These are phyloP conservation scores for Phytoseiulus persimilis DNA, from an alignment of 2,888 invertebrate genomes.

Conservation along the genomic window DNA sequence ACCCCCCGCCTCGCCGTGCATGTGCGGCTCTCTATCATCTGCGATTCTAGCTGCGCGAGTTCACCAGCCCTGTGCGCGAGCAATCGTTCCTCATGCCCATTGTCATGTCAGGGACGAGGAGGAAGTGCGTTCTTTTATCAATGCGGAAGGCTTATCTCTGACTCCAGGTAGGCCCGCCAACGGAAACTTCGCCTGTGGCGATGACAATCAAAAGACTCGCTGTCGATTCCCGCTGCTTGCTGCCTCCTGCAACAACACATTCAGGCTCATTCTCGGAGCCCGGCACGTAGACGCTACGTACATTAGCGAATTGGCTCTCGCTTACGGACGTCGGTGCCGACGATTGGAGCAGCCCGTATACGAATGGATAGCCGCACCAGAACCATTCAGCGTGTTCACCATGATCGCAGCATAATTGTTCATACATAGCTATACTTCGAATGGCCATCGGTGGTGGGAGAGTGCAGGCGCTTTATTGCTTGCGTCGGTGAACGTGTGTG, in stretches of 20 bases:
- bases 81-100: neutral
- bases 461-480: neutral
- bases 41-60: neutral
- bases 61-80: neutral
- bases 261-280: neutral
- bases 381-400: neutral
- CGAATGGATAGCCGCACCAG: neutral
- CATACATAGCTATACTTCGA: neutral
- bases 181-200: neutral
- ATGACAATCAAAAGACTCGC: neutral
- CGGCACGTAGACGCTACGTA: neutral
- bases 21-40: neutral
- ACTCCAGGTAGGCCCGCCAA: neutral
- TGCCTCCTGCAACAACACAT: neutral
- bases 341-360: neutral
- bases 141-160: neutral
- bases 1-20: neutral
- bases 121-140: neutral
- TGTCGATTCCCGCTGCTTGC: neutral
- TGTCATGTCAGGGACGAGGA: neutral
- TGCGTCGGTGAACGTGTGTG: neutral
- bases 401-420: conserved; percentile 5
- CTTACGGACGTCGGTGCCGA: neutral
- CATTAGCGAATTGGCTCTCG: neutral
- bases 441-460: neutral